phyloP scores from a whole-genome alignment of 2,888 invertebrate species.

The Lepidochrysops patricia region DNA sequence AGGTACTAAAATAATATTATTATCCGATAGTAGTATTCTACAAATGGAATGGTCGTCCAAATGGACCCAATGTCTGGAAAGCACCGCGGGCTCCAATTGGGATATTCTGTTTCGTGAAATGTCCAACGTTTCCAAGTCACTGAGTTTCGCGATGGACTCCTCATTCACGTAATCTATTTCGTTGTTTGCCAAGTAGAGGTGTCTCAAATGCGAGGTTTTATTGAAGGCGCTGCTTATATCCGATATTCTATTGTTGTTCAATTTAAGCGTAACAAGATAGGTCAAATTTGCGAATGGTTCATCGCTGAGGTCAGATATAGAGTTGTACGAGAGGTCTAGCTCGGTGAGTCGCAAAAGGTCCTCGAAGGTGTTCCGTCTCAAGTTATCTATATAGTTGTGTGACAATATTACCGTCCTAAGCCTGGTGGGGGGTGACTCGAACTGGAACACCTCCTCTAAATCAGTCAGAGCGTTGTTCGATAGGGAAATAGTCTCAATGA shows the following conservation, averaged over 20 bases:
- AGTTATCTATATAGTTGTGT: constrained; percentile 38
- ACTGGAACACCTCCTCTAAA: constrained; percentile 43
- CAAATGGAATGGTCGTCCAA: constrained; percentile 41
- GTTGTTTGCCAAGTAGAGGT: constrained; percentile 49
- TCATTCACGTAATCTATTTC: constrained; percentile 45
- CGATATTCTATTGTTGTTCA: constrained; percentile 51
- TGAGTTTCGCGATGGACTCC: constrained; percentile 46
- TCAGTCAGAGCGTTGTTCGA: constrained; percentile 42
- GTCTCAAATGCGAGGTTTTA: constrained; percentile 43
- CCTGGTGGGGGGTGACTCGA: constrained; percentile 41
- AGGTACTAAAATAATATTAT: constrained; percentile 40
- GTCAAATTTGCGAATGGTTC: constrained; percentile 52
- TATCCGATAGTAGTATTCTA: constrained; percentile 51
- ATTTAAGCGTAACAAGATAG: constrained; percentile 37
- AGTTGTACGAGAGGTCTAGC: constrained; percentile 51
- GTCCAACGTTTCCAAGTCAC: constrained; percentile 57
- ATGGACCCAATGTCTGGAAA: constrained; percentile 55
- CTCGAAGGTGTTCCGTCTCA: constrained; percentile 40
- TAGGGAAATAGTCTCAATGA: constrained; percentile 43
- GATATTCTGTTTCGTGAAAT: constrained; percentile 49
- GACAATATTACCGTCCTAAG: constrained; percentile 41
- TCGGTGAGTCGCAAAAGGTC: constrained; percentile 43
- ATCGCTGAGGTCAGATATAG: constrained; percentile 41
- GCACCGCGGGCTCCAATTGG: constrained; percentile 40
- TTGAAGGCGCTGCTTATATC: constrained; percentile 58